Evolutionary conservation across 2,113 vertebrate species (phyloP), one percentile per base, ranked within the genome.

Genomic region (Grantiella picta): DNA sequence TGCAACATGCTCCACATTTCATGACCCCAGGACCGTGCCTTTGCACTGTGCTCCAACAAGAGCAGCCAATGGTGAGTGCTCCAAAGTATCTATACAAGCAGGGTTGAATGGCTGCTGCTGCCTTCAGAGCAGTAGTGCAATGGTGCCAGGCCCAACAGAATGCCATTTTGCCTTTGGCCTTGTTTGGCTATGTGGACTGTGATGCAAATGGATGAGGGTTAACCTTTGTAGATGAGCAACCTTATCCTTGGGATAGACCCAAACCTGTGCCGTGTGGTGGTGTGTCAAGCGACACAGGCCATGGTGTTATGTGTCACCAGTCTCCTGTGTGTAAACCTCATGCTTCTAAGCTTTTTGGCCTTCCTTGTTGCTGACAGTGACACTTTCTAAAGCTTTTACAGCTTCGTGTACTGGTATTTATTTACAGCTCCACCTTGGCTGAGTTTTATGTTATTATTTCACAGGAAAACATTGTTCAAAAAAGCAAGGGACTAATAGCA

Each of bases 101-200:
- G 40, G 19, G 17, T 57, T 44, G 27, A 29, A 24, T 23, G 42
- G 29, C 38, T 42, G 57, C 52, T 59, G 45, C 50, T 5, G 2
- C 40, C 13, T 54, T 56, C 5, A 40, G 28, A 82, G 50, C 33
- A 38, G 24, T 3, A 27, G 13, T 20, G 25, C 23, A 44, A 27
- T 0, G 0, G 16, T 57, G 28, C 1, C 0, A 11, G 28, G 50
- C n/a, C 24, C 19, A 0, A 0, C 9, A 61, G 35, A 28, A 36
- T n/a, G 17, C 49, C 2, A 4, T 59, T 82, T 59, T 17, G 73
- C 19, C 42, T 77, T 65, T 1, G 0, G 0, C 16, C 49, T 38
- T 21, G 4, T 18, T 71, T 29, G 42, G 15, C 11, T 57, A 1
- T 0, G 0, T 4, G 45, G 22, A 21, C 36, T 68, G 27, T 31